These are phyloP conservation scores for Grammomys surdaster DNA, from an alignment of 2,113 vertebrate species.

Conservation along the genomic window DNA sequence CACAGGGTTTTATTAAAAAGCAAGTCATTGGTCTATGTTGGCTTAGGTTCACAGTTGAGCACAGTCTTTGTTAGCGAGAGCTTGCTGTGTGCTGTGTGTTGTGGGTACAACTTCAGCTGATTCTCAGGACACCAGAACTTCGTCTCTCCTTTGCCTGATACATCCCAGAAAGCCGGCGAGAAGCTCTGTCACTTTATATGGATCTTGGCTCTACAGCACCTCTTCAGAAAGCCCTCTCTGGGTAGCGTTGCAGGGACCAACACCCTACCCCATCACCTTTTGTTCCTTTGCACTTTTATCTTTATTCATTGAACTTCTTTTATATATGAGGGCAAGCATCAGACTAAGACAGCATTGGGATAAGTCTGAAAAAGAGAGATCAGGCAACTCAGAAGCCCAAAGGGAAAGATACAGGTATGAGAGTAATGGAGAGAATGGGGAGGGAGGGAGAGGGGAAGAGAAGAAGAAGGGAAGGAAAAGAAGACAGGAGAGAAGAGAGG, in stretches of 20 bases:
- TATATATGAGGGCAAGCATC: neutral
- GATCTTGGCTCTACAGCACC: neutral
- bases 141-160: neutral
- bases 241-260: neutral
- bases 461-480: rapidly evolving
- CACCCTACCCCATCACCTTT: neutral
- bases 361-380: neutral
- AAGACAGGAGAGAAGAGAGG: too few species aligned
- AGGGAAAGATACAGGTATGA: neutral
- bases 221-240: neutral
- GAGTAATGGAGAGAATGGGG: too few species aligned
- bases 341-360: neutral
- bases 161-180: neutral
- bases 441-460: rapidly evolving
- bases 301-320: neutral
- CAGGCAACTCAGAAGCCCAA: neutral
- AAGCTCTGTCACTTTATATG: neutral
- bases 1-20: neutral
- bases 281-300: neutral
- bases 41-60: neutral
- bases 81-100: neutral
- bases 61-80: neutral
- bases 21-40: neutral
- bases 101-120: neutral
- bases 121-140: neutral